Base-by-base conservation (phyloP, 1,140 invertebrate genomes). In the Lasioglossum albipes region DNA sequence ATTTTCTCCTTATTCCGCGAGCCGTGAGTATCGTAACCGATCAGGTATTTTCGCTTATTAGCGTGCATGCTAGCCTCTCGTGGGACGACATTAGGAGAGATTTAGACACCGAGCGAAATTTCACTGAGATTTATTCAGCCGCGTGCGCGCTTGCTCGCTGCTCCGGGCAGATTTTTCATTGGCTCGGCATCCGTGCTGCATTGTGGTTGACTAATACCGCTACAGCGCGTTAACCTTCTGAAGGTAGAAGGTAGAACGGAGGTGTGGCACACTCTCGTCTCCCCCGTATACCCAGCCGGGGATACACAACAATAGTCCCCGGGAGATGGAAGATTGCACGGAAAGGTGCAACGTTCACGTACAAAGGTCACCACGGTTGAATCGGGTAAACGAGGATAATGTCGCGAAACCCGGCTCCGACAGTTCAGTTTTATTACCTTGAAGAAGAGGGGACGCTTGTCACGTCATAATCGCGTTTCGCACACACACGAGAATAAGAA, bases 211-310 rank as follows among this genome's bases (percentile, higher is more conserved):
- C 49, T 52, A 83, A 74, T 81, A 73, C 45, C 54, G 70, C 72
- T 59, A 57, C 66, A 79, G 83, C 82, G 75, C 80, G 82, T 89
- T 89, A 88, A 89, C 87, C 89, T 89, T 89, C 89, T 88, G 86
- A 89, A 89, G 88, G 88, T 85, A 88, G 85, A 74, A 82, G 88
- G 88, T 85, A 88, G 85, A 74, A 82, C 70, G 45, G 72, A 89
- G 89, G 88, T 89, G 88, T 87, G 88, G 82, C 88, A 81, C 78
- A 82, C 88, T 78, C 79, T 77, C 85, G 79, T 88, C 68, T 68
- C 74, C 67, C 71, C 36, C 36, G 49, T 74, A 52, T 72, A 75
- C 72, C 71, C 72, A 72, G 66, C 41, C 41, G 31, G 45, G 27
- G 42, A 65, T 62, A 54, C 68, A 81, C 71, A 86, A 87, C 86